Conservation (phyloP, 2,797 vertebrate species). For the Fundulus diaphanus region DNA sequence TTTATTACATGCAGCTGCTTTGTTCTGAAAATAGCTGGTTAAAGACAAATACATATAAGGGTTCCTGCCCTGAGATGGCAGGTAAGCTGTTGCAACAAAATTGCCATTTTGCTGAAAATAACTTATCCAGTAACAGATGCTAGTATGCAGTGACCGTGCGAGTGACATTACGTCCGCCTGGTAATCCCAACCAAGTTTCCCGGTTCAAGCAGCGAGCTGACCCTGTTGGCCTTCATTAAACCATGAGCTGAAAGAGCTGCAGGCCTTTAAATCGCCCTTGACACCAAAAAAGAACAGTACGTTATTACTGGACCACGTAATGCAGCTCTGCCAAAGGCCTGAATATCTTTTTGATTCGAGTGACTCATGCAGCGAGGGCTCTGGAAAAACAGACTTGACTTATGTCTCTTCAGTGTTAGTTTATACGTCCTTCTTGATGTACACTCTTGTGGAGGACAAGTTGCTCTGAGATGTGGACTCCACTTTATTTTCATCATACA, state of each 20-base stretch:
- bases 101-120: background rate
- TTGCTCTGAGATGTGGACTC: constrained; percentile 21
- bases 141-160: constrained; percentile 2
- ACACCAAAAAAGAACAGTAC: constrained; percentile 41
- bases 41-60: constrained; percentile 16
- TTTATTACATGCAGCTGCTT: constrained; percentile 28
- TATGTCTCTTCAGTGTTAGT: constrained; percentile 39
- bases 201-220: constrained; percentile 22
- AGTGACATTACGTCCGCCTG: constrained; percentile 26
- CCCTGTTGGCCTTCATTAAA: constrained; percentile 30
- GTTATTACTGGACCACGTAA: constrained; percentile 27
- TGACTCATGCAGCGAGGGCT: constrained; percentile 51
- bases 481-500: constrained; percentile 20
- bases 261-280: constrained; percentile 53
- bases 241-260: constrained; percentile 25
- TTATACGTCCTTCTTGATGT: constrained; percentile 46
- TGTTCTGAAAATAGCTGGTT: constrained; percentile 28
- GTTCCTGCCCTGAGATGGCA: background rate
- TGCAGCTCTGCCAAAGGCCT: constrained; percentile 26
- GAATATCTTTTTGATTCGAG: constrained; percentile 54
- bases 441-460: constrained; percentile 36
- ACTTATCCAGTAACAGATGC: background rate
- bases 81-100: background rate
- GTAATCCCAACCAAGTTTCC: constrained; percentile 14
- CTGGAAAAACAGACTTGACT: constrained; percentile 36